These are phyloP conservation scores for Rhinogobio ventralis DNA, from an alignment of 2,797 vertebrate genomes.

Conservation along the genomic window DNA sequence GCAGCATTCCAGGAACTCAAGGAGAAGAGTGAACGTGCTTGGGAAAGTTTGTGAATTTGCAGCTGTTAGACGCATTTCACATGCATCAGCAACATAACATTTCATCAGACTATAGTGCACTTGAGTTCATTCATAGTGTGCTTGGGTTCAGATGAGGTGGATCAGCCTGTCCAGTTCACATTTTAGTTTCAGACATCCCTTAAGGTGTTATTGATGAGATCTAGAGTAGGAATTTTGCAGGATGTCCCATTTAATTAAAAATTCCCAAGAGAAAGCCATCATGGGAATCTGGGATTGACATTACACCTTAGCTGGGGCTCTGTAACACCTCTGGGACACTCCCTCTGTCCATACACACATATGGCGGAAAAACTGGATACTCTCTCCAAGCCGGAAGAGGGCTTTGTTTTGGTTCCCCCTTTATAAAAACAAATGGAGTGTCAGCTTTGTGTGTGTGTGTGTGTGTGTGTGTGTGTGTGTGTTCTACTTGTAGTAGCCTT, in stretches of 20 bases:
- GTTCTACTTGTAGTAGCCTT: not conserved
- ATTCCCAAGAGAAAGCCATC: constrained; percentile 17
- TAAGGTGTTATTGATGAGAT: not conserved
- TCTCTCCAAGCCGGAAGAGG: constrained; percentile 39
- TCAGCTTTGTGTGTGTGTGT: constrained; percentile 36
- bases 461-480: not conserved
- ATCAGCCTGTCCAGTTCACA: not conserved
- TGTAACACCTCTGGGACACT: constrained; percentile 57
- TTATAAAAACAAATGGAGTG: constrained; percentile 64
- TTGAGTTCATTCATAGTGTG: constrained; percentile 32
- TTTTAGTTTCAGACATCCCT: not conserved
- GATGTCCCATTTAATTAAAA: not conserved
- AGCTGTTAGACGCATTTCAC: constrained; percentile 34
- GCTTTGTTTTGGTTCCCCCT: constrained; percentile 64
- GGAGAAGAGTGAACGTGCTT: constrained; percentile 31
- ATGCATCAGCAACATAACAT: constrained; percentile 30
- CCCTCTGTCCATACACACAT: constrained; percentile 50
- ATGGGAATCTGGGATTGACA: constrained; percentile 64
- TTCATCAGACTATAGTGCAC: constrained; percentile 19
- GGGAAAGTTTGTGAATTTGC: constrained; percentile 37
- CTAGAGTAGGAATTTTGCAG: not conserved
- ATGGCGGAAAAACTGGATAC: constrained; percentile 54
- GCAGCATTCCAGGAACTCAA: constrained; percentile 38
- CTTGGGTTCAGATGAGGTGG: constrained; percentile 18
- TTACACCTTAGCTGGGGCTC: constrained; percentile 63